Percentiles rank a stretch among this genome's conserved stretches.
phyloP scores from a whole-genome alignment of 2,888 invertebrate genomes.

The Norana najaformis region DNA sequence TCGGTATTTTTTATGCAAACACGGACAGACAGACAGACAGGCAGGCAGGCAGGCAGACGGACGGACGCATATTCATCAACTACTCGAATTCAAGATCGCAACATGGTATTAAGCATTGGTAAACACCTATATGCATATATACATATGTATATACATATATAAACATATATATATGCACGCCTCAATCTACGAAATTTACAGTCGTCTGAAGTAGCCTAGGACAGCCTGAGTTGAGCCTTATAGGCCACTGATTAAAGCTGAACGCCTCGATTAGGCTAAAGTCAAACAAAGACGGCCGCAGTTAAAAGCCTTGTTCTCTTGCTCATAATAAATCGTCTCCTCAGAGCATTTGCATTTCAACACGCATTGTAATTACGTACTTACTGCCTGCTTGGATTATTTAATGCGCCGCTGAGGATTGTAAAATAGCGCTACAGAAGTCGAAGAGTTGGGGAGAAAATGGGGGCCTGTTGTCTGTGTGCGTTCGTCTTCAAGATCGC shows the following conservation, averaged over 20 bases:
- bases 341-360: too few species aligned
- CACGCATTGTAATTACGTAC: too few species aligned
- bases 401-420: neutral
- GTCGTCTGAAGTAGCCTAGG: neutral
- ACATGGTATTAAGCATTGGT: neutral
- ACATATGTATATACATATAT: too few species aligned
- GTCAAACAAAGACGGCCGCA: neutral
- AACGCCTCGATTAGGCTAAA: neutral
- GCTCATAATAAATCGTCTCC: neutral
- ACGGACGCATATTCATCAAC: neutral
- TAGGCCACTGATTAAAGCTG: neutral
- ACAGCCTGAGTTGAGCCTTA: neutral
- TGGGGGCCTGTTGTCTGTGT: conserved; percentile 31
- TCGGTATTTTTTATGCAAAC: too few species aligned
- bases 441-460: conserved; percentile 4
- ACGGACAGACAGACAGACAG: neutral
- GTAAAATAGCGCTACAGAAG: neutral
- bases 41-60: neutral
- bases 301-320: neutral
- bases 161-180: too few species aligned
- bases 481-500: conserved; percentile 28
- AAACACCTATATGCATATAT: too few species aligned
- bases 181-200: neutral
- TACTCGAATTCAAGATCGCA: neutral
- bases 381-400: neutral